Evolutionary conservation across 2,113 vertebrate genomes (phyloP).

Genomic region (Morone saxatilis): DNA sequence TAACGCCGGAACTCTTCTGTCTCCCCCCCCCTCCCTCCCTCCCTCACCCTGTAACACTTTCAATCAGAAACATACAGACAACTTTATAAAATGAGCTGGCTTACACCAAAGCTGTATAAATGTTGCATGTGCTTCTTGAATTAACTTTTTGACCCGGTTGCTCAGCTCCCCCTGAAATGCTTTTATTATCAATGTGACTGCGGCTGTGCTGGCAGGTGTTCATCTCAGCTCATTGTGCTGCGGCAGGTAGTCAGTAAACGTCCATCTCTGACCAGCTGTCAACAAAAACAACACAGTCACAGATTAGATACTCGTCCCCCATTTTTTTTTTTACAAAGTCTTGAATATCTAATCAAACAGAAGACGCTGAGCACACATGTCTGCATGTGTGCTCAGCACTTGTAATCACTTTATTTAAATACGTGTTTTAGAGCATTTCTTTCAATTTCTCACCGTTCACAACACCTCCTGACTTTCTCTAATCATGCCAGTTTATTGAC

Average conservation of each 20-base stretch:
- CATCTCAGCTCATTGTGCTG: no score
- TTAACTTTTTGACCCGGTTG: no score
- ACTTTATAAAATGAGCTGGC: no score
- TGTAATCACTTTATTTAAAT: neutral
- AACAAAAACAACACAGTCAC: neutral
- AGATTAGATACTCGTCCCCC: neutral
- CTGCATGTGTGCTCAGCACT: slow-evolving; percentile 3
- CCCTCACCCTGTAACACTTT: neutral
- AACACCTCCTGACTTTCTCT: neutral
- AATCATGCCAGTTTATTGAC: neutral
- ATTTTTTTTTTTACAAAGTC: neutral
- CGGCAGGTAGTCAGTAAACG: neutral
- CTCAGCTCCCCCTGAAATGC: neutral
- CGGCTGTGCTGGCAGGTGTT: neutral
- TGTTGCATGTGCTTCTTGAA: no score
- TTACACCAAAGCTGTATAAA: no score
- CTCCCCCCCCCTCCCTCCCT: neutral
- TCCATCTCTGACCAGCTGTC: neutral
- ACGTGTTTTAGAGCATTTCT: neutral
- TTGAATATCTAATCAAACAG: neutral
- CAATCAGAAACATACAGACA: no score
- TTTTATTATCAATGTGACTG: neutral
- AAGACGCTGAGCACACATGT: neutral
- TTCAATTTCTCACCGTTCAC: neutral
- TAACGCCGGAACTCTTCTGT: slow-evolving; percentile 63